Base-by-base conservation (phyloP, 2,113 vertebrate species). In the Halichoeres trimaculatus region DNA sequence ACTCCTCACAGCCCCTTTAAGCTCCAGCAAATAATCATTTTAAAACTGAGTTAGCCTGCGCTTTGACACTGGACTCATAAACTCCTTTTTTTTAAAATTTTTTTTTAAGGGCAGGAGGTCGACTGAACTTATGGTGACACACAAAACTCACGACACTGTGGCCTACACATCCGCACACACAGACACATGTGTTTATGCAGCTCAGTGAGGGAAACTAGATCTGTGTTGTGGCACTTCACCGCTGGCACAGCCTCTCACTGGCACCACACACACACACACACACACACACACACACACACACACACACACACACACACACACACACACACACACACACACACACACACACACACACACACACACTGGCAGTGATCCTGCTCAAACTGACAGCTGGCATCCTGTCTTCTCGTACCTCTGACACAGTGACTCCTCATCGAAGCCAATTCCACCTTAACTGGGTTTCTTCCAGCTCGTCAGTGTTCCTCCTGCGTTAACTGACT, bases 351-450 rank as follows among this genome's bases (percentile, higher is more conserved):
- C 47, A 65, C 70, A 63, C 59, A 76, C 76, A 72, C 69, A 41
- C 62, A 1, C 57, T 88, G 88, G 85, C 86, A 88, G 56, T 2
- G 40, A 74, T 90, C 81, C 82, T 90, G 81, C 68, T 80, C 51
- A 64, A 74, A 82, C 79, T 79, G 86, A 89, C 89, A 91, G 90
- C 89, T 91, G 89, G 81, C 53, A 43, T 47, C 81, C 85, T 71
- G 85, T 77, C 78, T 75, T 45, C 67, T 71, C 52, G 63, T 83
- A 76, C 86, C 71, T 57, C 70, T 74, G 77, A 88, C 74, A 83
- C 80, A 83, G 34, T 56, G 72, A 76, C 73, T 75, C 74, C 74
- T 65, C 76, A 55, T 75, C 80, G 52, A 56, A 54, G 53, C 76
- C 84, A 80, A 51, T 54, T 81, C 65, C 74, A 90, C 88, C 88